Conservation (phyloP, 1,140 invertebrate species). For the Brachionus calyciflorus region DNA sequence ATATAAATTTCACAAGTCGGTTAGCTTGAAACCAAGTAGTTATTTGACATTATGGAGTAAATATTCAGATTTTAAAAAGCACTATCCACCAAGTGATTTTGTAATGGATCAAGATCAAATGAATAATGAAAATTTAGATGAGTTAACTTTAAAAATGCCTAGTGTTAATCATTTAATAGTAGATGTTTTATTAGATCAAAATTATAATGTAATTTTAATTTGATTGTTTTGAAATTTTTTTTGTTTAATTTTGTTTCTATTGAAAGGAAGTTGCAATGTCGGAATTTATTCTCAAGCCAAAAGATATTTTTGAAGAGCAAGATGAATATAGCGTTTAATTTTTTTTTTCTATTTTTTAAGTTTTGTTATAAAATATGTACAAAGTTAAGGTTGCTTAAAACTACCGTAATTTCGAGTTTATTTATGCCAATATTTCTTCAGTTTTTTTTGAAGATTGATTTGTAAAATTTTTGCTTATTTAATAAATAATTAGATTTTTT, state of each 20-base stretch:
- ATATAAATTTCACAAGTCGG: slow-evolving; percentile 18
- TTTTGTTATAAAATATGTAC: neutral
- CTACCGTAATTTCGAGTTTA: too few relatives aligned
- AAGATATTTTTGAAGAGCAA: too few relatives aligned
- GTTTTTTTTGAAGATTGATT: too few relatives aligned
- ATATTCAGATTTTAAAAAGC: slow-evolving; percentile 13
- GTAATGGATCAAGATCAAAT: neutral
- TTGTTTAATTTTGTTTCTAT: neutral
- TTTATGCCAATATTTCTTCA: too few relatives aligned
- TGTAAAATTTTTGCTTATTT: too few relatives aligned
- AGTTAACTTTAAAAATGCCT: neutral
- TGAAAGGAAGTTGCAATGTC: slow-evolving; percentile 16
- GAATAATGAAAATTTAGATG: neutral
- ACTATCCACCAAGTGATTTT: slow-evolving; percentile 19
- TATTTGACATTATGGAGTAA: slow-evolving; percentile 3
- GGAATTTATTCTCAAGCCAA: neutral
- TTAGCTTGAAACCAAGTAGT: neutral
- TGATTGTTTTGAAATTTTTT: neutral
- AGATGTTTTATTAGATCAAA: slow-evolving; percentile 7
- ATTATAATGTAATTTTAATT: neutral
- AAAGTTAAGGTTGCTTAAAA: too few relatives aligned
- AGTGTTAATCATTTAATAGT: neutral
- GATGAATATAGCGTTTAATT: neutral
- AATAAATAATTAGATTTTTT: too few relatives aligned
- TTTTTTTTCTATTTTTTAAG: neutral